Percentiles rank a stretch among this genome's conserved stretches.
Conservation (phyloP, 2,113 vertebrate species). For the Alosa alosa region DNA sequence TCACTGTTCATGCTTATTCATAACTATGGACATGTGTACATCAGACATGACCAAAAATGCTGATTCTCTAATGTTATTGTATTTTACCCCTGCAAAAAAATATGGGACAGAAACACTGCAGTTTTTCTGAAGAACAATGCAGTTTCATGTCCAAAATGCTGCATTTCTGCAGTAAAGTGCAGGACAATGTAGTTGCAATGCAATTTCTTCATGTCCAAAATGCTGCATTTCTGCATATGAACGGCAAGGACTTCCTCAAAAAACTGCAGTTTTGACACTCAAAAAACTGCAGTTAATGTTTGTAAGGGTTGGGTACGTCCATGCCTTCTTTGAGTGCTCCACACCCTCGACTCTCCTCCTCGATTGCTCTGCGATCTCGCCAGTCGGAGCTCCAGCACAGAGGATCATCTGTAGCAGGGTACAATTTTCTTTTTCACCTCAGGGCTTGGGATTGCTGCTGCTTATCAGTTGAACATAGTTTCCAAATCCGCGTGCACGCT, state of each 20-base stretch:
- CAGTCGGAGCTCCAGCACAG: background rate
- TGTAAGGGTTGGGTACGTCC: background rate
- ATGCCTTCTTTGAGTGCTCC: background rate
- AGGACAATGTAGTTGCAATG: too few species aligned
- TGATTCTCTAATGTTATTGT: background rate
- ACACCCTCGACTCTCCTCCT: background rate
- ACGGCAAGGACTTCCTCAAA: too few species aligned
- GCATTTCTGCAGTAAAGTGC: too few species aligned
- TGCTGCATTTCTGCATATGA: too few species aligned
- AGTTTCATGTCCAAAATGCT: too few species aligned
- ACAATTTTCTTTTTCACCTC: background rate
- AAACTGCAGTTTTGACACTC: background rate
- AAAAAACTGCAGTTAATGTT: background rate
- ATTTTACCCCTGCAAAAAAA: too few species aligned
- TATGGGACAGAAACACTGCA: too few species aligned
- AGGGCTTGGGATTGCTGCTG: background rate
- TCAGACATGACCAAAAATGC: background rate
- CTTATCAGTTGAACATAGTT: constrained; percentile 6
- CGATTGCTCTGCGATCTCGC: background rate
- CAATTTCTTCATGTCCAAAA: too few species aligned
- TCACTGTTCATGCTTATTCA: background rate
- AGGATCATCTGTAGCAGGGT: background rate
- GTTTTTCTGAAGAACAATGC: too few species aligned
- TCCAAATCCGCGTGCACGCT: background rate
- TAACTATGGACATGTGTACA: background rate